These are phyloP conservation scores for Poeciliopsis occidentalis DNA, from an alignment of 2,113 vertebrate genomes.

Conservation along the genomic window DNA sequence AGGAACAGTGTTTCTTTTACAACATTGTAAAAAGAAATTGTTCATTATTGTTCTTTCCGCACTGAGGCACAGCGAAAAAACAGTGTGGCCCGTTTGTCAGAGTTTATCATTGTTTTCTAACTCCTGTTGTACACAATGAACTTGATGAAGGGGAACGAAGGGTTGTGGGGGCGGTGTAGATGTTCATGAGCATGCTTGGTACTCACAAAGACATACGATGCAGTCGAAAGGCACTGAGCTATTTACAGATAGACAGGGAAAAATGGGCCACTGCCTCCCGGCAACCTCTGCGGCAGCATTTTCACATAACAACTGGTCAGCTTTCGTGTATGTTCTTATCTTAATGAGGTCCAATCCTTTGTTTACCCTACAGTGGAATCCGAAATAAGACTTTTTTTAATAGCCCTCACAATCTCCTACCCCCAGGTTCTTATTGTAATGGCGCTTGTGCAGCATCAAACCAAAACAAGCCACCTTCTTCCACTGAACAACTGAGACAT, in stretches of 20 bases:
- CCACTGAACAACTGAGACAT: conserved; percentile 49
- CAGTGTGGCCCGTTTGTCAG: conserved; percentile 51
- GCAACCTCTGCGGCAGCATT: conserved; percentile 40
- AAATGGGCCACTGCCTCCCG: conserved; percentile 54
- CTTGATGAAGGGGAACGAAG: conserved; percentile 35
- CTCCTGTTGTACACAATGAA: conserved; percentile 41
- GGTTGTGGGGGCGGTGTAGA: background rate
- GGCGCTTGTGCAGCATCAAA: conserved; percentile 38
- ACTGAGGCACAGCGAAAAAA: conserved; percentile 47
- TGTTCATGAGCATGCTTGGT: conserved; percentile 42
- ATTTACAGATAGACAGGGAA: conserved; percentile 11
- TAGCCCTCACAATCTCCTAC: conserved; percentile 3
- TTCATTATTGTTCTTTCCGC: conserved; percentile 54
- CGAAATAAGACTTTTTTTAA: conserved; percentile 72
- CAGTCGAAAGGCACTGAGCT: conserved; percentile 24
- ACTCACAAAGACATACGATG: conserved; percentile 34
- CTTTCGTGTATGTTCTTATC: conserved; percentile 54
- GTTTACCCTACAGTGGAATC: conserved; percentile 70
- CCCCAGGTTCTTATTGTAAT: conserved; percentile 15
- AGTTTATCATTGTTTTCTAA: conserved; percentile 57
- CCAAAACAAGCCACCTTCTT: conserved; percentile 13
- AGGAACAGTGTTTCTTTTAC: background rate
- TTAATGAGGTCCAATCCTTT: conserved; percentile 71
- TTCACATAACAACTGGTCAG: conserved; percentile 58
- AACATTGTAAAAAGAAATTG: background rate